Conservation (phyloP, 2,888 invertebrate species). For the Tachystola acroxantha region DNA sequence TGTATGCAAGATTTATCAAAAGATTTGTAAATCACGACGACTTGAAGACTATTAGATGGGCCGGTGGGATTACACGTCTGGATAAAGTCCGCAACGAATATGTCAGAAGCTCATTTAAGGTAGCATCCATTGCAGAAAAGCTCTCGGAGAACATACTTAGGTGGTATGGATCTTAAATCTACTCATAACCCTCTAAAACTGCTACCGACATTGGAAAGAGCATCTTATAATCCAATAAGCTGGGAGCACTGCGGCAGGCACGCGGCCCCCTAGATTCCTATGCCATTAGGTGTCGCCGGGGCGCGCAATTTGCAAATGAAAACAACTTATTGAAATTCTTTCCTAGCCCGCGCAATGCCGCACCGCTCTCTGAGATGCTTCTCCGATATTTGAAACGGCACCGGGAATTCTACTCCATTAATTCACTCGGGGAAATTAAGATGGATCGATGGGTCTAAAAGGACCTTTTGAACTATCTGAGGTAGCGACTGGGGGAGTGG, state of each 20-base stretch:
- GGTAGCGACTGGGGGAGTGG: not conserved
- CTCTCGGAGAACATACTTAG: too few relatives aligned
- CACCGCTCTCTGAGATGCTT: conserved; percentile 32
- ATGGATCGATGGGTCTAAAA: conserved; percentile 9
- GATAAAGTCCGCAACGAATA: too few relatives aligned
- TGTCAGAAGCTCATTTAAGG: too few relatives aligned
- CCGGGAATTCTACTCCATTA: conserved; percentile 28
- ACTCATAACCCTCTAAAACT: too few relatives aligned
- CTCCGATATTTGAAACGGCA: conserved; percentile 48
- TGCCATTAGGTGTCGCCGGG: conserved; percentile 72
- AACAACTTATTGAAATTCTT: conserved; percentile 78
- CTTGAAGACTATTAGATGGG: too few relatives aligned
- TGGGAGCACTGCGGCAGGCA: conserved; percentile 30
- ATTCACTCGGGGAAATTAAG: conserved; percentile 17
- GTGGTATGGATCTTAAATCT: too few relatives aligned
- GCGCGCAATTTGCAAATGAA: conserved; percentile 76
- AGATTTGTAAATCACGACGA: too few relatives aligned
- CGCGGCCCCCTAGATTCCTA: conserved; percentile 60
- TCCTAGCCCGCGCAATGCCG: conserved; percentile 45
- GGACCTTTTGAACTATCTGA: conserved; percentile 5
- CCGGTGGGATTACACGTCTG: too few relatives aligned
- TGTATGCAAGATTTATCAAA: too few relatives aligned
- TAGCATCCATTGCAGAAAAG: too few relatives aligned
- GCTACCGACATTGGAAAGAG: conserved; percentile 20
- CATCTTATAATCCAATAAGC: conserved; percentile 61